Percentiles rank a stretch among this genome's conserved stretches.
These are phyloP conservation scores for Cryptocephalus moraei DNA, from an alignment of 2,888 invertebrate genomes.

Conservation along the genomic window DNA sequence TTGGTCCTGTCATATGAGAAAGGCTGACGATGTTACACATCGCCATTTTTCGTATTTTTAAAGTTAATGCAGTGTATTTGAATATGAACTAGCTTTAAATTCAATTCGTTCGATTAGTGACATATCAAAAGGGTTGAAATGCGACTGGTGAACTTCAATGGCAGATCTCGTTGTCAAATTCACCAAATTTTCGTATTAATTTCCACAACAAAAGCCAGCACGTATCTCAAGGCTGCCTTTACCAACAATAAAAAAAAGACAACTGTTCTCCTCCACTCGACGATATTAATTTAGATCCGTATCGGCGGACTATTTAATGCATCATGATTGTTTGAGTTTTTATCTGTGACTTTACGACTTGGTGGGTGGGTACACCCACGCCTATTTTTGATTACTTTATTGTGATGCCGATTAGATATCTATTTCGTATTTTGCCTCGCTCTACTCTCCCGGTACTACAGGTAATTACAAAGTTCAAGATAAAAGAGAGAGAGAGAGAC, in stretches of 20 bases:
- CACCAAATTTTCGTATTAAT: too few species aligned
- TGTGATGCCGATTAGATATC: slow-evolving; percentile 33
- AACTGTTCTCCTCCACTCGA: slow-evolving; percentile 1
- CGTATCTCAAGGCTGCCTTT: too few species aligned
- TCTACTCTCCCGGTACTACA: slow-evolving; percentile 5
- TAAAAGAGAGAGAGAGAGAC: slow-evolving; percentile 1
- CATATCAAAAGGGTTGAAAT: too few species aligned
- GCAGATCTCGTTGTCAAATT: too few species aligned
- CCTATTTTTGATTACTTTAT: slow-evolving; percentile 34
- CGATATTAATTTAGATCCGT: slow-evolving; percentile 27
- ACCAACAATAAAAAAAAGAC: slow-evolving; percentile 1
- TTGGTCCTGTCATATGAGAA: too few species aligned
- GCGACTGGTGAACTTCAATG: too few species aligned
- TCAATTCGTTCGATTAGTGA: too few species aligned
- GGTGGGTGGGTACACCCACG: slow-evolving; percentile 32
- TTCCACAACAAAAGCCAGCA: too few species aligned
- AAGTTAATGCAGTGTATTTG: too few species aligned
- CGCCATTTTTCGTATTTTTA: too few species aligned
- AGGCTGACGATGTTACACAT: too few species aligned
- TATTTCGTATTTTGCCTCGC: slow-evolving; percentile 15
- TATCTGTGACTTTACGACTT: slow-evolving; percentile 26
- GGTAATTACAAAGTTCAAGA: slow-evolving; percentile 12
- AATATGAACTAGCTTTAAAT: too few species aligned
- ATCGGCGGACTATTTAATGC: slow-evolving; percentile 24
- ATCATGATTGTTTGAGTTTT: slow-evolving; percentile 25